A percentile compares a stretch with the other conserved stretches of the same genome.
These are phyloP conservation scores for Magallana gigas DNA, from an alignment of 1,140 invertebrate genomes.

Conservation along the genomic window DNA sequence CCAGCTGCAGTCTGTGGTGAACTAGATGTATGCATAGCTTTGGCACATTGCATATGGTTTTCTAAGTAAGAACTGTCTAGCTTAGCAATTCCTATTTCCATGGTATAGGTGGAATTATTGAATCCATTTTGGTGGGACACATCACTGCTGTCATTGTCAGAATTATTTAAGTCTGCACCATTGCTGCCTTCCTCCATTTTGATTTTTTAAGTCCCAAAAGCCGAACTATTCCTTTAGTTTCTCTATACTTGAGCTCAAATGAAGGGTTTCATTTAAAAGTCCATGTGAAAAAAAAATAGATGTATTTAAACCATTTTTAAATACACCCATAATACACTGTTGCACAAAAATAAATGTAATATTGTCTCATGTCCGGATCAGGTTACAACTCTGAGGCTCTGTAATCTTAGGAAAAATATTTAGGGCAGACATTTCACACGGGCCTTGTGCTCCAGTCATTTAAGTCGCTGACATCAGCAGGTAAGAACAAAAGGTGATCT, in stretches of 20 bases:
- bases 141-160: background rate
- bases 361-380: background rate
- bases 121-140: background rate
- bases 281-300: no score
- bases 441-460: background rate
- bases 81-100: conserved; percentile 27
- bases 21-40: background rate
- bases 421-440: background rate
- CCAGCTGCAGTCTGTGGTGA: background rate
- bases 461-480: background rate
- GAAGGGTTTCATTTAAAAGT: no score
- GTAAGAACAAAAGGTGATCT: background rate
- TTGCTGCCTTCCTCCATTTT: conserved; percentile 7
- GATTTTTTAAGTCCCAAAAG: background rate
- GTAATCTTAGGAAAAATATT: conserved; percentile 1
- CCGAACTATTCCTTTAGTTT: no score
- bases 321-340: background rate
- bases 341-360: background rate
- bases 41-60: conserved; percentile 1
- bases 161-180: background rate
- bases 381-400: background rate
- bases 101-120: background rate
- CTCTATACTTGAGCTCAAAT: no score
- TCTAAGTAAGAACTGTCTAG: conserved; percentile 12
- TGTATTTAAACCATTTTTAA: background rate